phyloP scores from a whole-genome alignment of 2,113 vertebrate genomes.

The Pseudolaguvia tuberculata region DNA sequence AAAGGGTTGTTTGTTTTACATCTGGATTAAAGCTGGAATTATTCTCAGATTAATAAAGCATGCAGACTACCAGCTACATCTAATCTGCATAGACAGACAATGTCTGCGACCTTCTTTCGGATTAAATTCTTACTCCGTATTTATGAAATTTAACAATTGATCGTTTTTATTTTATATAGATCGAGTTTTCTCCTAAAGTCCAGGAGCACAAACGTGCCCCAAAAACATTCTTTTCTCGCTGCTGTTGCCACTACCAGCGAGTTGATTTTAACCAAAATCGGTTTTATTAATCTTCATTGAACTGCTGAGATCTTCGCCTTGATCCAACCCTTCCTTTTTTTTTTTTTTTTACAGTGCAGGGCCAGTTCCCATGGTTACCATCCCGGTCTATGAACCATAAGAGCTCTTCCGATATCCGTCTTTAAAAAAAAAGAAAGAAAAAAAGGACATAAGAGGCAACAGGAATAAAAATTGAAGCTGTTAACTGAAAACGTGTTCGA shows the following conservation, averaged over 20 bases:
- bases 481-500: conserved; percentile 57
- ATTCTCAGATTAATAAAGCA: background rate
- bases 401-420: conserved; percentile 58
- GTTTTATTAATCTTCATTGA: conserved; percentile 22
- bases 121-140: background rate
- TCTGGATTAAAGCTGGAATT: background rate
- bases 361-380: conserved; percentile 48
- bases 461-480: conserved; percentile 27
- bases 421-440: conserved; percentile 19
- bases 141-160: background rate
- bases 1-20: background rate
- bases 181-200: background rate
- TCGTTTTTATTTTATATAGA: background rate
- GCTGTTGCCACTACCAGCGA: background rate
- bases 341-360: conserved; percentile 24
- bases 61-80: no score
- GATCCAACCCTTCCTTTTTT: background rate
- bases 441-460: conserved; percentile 13
- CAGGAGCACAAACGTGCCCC: background rate
- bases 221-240: background rate
- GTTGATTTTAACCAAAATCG: background rate
- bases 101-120: background rate
- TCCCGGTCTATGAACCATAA: conserved; percentile 55
- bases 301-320: background rate
- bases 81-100: background rate